Evolutionary conservation across 2,797 vertebrate genomes (phyloP).

Genomic region (Sylvilagus floridanus): DNA sequence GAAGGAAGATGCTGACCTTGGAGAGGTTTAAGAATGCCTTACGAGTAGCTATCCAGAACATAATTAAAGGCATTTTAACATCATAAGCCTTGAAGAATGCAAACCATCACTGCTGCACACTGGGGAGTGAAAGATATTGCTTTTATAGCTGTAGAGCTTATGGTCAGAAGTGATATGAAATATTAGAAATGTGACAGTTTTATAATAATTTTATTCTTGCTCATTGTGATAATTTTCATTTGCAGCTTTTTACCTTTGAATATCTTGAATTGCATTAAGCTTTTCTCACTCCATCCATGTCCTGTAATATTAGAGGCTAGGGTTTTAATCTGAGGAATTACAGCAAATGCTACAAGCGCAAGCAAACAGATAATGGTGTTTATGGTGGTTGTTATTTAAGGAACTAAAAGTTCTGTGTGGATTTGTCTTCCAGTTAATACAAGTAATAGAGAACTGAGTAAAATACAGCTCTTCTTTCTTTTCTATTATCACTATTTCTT

Average conservation of each 20-base stretch:
- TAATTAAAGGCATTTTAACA: conserved; percentile 89
- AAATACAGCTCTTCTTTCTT: conserved; percentile 51
- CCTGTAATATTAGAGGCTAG: conserved; percentile 66
- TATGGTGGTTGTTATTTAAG: conserved; percentile 64
- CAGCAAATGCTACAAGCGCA: conserved; percentile 43
- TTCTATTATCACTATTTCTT: conserved; percentile 1
- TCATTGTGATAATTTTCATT: conserved; percentile 87
- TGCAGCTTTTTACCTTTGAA: conserved; percentile 83
- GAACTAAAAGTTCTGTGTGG: conserved; percentile 66
- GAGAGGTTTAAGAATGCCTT: conserved; percentile 83
- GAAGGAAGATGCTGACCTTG: conserved; percentile 87
- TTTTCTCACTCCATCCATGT: conserved; percentile 80
- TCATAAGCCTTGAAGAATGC: conserved; percentile 85
- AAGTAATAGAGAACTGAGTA: conserved; percentile 51
- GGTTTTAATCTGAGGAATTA: conserved; percentile 76
- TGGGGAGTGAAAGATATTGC: conserved; percentile 86
- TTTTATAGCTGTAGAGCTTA: conserved; percentile 88
- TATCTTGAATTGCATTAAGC: conserved; percentile 83
- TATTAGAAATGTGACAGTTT: conserved; percentile 88
- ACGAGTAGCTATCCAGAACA: conserved; percentile 81
- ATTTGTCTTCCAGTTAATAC: conserved; percentile 64
- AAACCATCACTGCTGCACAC: conserved; percentile 80
- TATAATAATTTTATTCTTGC: conserved; percentile 88
- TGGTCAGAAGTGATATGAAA: conserved; percentile 88
- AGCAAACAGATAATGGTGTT: conserved; percentile 80